Conservation (phyloP, 2,888 invertebrate species). For the Rhyacophila evoluta region DNA sequence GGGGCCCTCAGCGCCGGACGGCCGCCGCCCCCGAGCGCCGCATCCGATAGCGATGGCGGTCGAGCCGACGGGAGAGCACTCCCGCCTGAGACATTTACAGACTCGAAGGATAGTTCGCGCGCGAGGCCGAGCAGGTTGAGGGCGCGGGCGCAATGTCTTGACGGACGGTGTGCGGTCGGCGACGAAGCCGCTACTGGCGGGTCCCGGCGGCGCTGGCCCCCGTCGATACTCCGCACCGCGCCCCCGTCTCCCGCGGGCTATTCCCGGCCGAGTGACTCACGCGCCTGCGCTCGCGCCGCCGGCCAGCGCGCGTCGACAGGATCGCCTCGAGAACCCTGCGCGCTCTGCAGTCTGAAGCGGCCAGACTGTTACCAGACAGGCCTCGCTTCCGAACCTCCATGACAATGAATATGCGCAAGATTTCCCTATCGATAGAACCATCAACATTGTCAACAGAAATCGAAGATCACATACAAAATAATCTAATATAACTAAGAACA, state of each 20-base stretch:
- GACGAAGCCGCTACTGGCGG: constrained; percentile 68
- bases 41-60: constrained; percentile 27
- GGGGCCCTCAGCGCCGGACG: constrained; percentile 21
- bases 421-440: not conserved
- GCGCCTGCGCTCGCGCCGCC: constrained; percentile 35
- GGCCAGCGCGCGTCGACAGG: constrained; percentile 58
- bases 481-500: no score
- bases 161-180: constrained; percentile 58
- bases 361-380: constrained; percentile 24
- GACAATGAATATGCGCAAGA: not conserved
- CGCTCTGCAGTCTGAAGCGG: constrained; percentile 65
- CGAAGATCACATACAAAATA: no score
- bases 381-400: not conserved
- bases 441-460: no score
- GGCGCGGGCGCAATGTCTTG: constrained; percentile 62
- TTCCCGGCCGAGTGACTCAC: constrained; percentile 58
- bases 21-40: constrained; percentile 28
- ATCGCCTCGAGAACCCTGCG: constrained; percentile 75
- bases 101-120: constrained; percentile 11
- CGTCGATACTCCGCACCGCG: constrained; percentile 65
- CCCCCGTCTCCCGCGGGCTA: constrained; percentile 37
- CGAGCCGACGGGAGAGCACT: constrained; percentile 23
- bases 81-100: constrained; percentile 28
- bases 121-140: constrained; percentile 59
- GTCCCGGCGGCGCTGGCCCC: constrained; percentile 74